Percentiles rank a stretch among this genome's conserved stretches.
Evolutionary conservation across 2,797 vertebrate genomes (phyloP).

Genomic region (Gymnodraco acuticeps): DNA sequence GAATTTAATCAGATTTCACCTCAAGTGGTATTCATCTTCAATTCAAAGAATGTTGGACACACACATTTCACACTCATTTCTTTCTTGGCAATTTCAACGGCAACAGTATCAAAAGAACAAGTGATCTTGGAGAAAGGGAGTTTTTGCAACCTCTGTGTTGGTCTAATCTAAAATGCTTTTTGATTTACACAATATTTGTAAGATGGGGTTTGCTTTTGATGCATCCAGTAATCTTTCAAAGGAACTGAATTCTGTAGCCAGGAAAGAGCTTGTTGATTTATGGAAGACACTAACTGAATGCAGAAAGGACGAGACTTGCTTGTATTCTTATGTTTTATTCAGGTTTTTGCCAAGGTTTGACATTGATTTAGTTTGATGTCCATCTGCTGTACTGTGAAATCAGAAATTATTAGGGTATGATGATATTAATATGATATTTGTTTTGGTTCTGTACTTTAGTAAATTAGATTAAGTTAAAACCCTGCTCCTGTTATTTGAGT

Average conservation of each 20-base stretch:
- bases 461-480: background rate
- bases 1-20: conserved; percentile 38
- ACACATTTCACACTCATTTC: conserved; percentile 29
- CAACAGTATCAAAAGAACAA: conserved; percentile 56
- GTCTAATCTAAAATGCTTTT: conserved; percentile 51
- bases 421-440: background rate
- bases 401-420: background rate
- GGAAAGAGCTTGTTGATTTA: conserved; percentile 14
- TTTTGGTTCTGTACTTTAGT: background rate
- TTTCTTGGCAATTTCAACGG: conserved; percentile 25
- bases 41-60: conserved; percentile 31
- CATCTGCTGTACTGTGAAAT: background rate
- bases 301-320: conserved; percentile 5
- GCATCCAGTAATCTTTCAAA: conserved; percentile 19
- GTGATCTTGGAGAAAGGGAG: conserved; percentile 31
- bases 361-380: conserved; percentile 1
- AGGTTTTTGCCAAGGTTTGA: background rate
- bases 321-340: background rate
- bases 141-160: conserved; percentile 16
- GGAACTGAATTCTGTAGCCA: background rate
- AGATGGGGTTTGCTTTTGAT: conserved; percentile 14
- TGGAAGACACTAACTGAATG: background rate
- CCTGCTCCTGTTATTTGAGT: background rate
- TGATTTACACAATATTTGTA: conserved; percentile 46
- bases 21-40: conserved; percentile 42